Base-by-base conservation (phyloP, 2,797 vertebrate genomes). In the Sorex maritimensis region DNA sequence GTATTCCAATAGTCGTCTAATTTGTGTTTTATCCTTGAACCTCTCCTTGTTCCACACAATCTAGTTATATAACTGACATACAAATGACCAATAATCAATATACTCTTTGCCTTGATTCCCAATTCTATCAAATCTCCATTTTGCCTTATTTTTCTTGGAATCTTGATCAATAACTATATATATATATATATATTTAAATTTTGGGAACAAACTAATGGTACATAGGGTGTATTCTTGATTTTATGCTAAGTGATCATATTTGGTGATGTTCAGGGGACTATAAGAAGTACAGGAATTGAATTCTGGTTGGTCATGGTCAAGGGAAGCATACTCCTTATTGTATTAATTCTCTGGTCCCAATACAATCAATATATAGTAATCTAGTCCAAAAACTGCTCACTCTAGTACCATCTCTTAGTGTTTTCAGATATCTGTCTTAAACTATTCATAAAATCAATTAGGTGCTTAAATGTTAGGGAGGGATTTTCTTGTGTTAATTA, bases 401-500 rank as follows among this genome's bases (percentile, higher is more conserved):
- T 61, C 58, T 61, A 21, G 58, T 61, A 21, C 19, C 19, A 4
- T 49, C 30, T 88, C 44, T 67, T 65, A 55, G 12, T 79, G 89
- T 89, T 79, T 87, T n/a, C 78, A 73, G 14, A 34, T 28, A 26
- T 79, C 7, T 52, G 11, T 52, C n/a, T 92, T 83, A 15, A 85
- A 84, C 90, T 34, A 69, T 17, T 89, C n/a, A 69, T 80, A 72
- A 41, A 17, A 52, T 74, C 23, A 89, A 21, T 55, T 69, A 93
- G 24, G 12, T 78, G 15, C 6, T 79, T 61, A 84, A 81, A 67
- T 46, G 6, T 2, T 84, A 0, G 74, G 71, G 73, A 75, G 6
- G 68, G 8, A 74, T 81, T 90, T 74, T 74, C 91, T 69, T 93
- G 86, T 92, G 10, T 75, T 68, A 87, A 86, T 21, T 88, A 44